Conservation (phyloP, 2,113 vertebrate genomes). For the Nymphicus hollandicus region DNA sequence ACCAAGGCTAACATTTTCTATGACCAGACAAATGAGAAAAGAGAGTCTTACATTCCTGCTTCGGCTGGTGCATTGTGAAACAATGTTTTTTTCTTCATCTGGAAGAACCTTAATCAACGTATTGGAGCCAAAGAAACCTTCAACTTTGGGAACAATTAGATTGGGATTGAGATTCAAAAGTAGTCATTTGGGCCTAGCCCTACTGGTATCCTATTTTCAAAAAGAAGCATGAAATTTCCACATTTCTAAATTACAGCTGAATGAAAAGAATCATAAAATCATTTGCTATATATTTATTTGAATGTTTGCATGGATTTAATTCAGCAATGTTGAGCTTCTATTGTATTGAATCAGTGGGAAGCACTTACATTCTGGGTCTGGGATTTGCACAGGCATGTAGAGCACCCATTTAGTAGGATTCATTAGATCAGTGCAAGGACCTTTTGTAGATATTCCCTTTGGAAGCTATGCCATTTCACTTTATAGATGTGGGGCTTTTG, state of each 20-base stretch:
- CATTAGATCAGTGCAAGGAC: neutral
- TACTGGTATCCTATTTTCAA: neutral
- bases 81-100: neutral
- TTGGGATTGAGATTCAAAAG: neutral
- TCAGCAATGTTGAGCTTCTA: neutral
- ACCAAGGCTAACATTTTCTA: neutral
- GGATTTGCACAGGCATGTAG: conserved; percentile 5
- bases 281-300: conserved; percentile 25
- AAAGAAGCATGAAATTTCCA: neutral
- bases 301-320: conserved; percentile 8
- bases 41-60: neutral
- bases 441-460: neutral
- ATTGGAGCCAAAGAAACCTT: neutral
- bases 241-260: neutral
- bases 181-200: neutral
- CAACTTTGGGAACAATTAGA: neutral
- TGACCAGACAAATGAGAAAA: neutral
- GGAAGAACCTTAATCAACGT: neutral
- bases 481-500: neutral
- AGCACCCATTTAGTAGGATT: neutral
- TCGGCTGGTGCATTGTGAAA: neutral
- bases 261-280: conserved; percentile 24
- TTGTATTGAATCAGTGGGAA: conserved; percentile 36
- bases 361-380: neutral
- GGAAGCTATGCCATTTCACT: neutral